A percentile compares a stretch with the other conserved stretches of the same genome.
phyloP scores from a whole-genome alignment of 23 tunicate genomes.

The Aplidium turbinatum region DNA sequence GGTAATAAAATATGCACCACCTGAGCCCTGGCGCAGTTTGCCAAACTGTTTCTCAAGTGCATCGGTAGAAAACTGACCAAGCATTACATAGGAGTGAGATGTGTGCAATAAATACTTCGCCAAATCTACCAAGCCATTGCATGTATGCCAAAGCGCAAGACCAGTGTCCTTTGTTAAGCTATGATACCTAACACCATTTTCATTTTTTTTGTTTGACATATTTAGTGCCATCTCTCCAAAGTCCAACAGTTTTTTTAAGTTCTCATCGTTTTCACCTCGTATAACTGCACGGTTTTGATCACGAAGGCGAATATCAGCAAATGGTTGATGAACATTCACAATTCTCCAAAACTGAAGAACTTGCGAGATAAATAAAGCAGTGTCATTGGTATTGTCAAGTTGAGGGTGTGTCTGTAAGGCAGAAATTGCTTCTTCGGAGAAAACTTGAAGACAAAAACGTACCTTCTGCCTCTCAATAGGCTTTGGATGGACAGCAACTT shows the following conservation, averaged over 20 bases:
- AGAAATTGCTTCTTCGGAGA: background rate
- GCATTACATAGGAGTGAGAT: background rate
- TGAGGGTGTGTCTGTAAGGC: background rate
- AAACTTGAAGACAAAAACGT: background rate
- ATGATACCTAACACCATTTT: background rate
- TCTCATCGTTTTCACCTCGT: background rate
- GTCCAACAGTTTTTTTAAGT: background rate
- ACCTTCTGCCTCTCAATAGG: slow-evolving; percentile 5
- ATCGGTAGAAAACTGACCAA: background rate
- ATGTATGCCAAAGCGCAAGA: background rate
- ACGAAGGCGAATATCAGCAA: background rate
- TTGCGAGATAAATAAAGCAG: background rate
- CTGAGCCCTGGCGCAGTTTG: background rate
- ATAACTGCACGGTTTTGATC: slow-evolving; percentile 4
- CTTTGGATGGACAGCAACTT: background rate
- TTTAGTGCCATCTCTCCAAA: background rate
- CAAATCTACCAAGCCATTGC: background rate
- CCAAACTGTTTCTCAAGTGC: background rate
- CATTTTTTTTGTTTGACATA: too few relatives aligned
- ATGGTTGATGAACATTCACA: background rate
- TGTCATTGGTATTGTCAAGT: background rate
- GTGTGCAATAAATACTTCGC: background rate
- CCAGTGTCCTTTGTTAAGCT: background rate
- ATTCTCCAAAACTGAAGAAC: background rate
- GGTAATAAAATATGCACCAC: slow-evolving; percentile 1